Evolutionary conservation across 2,113 vertebrate species (phyloP), one percentile per base, ranked within the genome.

Genomic region (Ptilorrhoa leucosticta): DNA sequence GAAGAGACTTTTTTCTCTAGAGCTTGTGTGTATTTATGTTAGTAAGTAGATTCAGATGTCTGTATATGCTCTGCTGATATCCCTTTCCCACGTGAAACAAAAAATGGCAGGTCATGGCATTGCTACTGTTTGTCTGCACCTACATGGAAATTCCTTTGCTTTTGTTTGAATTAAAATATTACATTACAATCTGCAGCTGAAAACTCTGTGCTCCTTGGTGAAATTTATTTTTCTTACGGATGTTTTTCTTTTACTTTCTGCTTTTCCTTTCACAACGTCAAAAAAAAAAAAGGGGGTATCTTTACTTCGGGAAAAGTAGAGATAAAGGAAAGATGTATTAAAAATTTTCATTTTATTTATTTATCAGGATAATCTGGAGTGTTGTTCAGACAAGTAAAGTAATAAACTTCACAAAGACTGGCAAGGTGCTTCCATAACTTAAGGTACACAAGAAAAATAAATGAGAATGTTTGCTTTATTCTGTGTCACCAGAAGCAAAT

Each of bases 31-130:
- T 97, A 48, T 93, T 96, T 93, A 68, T 47, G 9, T 78, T 83
- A 87, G 28, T 92, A 94, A 90, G 79, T 86, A 75, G 79, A 78
- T 63, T 87, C 93, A 96, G 60, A 95, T 93, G 90, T 31, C 44
- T 71, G 6, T 63, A 35, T 65, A 75, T 28, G 33, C 12, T 76
- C 37, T 65, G 44, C 15, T 82, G 70, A 22, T 79, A 90, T 37
- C 84, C 23, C 23, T 92, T 92, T 94, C 80, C 90, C 71, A 73
- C 1, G 54, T 60, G 58, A 96, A 95, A 93, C 33, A 69, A 73
- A 82, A 96, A 90, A 73, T 63, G 66, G 5, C 15, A 54, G 50
- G 42, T 88, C 78, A 83, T 0, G 1, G 5, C 56, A 83, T 66
- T 70, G 54, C 75, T 93, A 88, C 82, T 90, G 47, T 89, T 95